phyloP scores from a whole-genome alignment of 2,797 vertebrate species.

The Brachyalestes nurse region DNA sequence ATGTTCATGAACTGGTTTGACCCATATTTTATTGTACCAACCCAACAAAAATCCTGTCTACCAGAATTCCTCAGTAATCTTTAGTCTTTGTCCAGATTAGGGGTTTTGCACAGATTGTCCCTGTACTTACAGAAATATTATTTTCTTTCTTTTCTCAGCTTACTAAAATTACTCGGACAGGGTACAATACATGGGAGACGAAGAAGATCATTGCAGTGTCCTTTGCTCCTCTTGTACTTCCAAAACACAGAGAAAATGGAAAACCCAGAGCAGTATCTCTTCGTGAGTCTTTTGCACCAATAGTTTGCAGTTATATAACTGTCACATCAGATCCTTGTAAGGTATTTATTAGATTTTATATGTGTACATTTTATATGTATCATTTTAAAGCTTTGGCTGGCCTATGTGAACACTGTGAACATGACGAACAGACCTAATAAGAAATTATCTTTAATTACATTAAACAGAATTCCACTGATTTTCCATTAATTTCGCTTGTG shows the following conservation, averaged over 20 bases:
- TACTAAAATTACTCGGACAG: slow-evolving; percentile 93
- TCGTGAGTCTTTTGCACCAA: slow-evolving; percentile 81
- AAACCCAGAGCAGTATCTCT: slow-evolving; percentile 83
- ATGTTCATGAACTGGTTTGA: too few relatives aligned
- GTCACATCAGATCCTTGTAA: too few relatives aligned
- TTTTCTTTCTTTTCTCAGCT: slow-evolving; percentile 74
- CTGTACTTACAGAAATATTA: slow-evolving; percentile 1
- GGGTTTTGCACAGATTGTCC: background rate
- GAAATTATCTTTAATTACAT: too few relatives aligned
- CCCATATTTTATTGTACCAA: too few relatives aligned
- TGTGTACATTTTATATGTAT: too few relatives aligned
- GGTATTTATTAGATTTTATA: too few relatives aligned
- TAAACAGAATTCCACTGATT: too few relatives aligned
- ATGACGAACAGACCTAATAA: too few relatives aligned
- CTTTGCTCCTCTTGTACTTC: slow-evolving; percentile 92
- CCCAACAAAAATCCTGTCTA: background rate
- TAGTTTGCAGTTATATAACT: slow-evolving; percentile 45
- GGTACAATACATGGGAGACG: slow-evolving; percentile 91
- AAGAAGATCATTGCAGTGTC: slow-evolving; percentile 98
- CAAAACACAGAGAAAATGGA: slow-evolving; percentile 82
- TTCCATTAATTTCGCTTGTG: too few relatives aligned
- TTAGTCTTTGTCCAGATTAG: background rate
- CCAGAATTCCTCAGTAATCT: background rate
- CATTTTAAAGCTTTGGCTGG: too few relatives aligned
- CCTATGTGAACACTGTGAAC: too few relatives aligned